Evolutionary conservation across 2,888 invertebrate genomes (phyloP).

Genomic region (Iselma pallidipennis): DNA sequence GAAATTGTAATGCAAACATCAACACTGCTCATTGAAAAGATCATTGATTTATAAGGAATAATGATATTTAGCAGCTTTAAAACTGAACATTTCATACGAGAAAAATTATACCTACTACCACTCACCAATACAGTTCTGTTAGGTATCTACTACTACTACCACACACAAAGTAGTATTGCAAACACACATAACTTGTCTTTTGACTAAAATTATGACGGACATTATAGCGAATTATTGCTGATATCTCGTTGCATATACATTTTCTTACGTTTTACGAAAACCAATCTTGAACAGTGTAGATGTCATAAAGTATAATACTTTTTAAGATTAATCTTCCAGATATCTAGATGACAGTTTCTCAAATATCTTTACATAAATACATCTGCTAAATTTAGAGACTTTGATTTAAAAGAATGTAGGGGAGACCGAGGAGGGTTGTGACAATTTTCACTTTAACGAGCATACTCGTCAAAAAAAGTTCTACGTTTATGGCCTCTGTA

Average conservation of each 20-base stretch:
- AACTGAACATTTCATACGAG: no score
- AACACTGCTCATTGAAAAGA: no score
- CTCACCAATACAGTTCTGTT: neutral
- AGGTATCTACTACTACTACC: neutral
- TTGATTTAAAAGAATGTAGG: neutral
- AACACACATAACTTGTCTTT: neutral
- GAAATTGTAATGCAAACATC: no score
- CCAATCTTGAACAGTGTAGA: neutral
- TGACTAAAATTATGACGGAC: neutral
- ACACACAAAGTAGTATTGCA: neutral
- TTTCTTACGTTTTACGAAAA: neutral
- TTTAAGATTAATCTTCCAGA: neutral
- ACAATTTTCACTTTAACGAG: constrained; percentile 5
- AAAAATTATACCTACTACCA: no score
- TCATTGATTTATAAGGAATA: no score
- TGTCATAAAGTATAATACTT: neutral
- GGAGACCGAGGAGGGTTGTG: constrained; percentile 12
- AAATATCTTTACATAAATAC: neutral
- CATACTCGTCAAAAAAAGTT: neutral
- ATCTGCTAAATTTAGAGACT: neutral
- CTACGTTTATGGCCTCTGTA: neutral
- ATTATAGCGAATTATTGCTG: neutral
- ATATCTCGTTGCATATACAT: neutral
- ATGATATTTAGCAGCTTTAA: no score
- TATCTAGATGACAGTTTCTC: neutral